Evolutionary conservation across 92 coral and sea anemone species (phyloP), one percentile per base, ranked within the genome.

Genomic region (Epizoanthus illoricatus): DNA sequence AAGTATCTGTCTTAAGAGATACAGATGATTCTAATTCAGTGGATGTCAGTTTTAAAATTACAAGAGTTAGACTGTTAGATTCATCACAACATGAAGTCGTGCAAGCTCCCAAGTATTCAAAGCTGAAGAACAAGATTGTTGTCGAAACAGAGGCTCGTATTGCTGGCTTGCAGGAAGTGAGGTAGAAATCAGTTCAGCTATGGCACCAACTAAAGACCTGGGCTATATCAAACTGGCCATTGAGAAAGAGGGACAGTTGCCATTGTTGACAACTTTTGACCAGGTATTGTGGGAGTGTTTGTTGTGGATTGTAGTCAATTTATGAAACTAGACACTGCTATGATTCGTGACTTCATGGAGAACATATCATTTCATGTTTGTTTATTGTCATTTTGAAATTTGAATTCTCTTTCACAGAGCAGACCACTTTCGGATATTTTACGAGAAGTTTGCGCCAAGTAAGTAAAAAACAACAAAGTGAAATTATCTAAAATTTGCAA

Each of bases 191-290:
- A 17, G 71, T 78, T 78, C 49, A 79, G 17, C 24, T 40, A 60
- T 60, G 85, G 52, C 80, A 19, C 61, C 52, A 60, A 71, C 85
- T 4, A 89, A 85, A 86, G 85, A 81, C 45, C 81, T 89, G 49
- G 92, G 89, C 70, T 85, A 84, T 65, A 74, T 93, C n/a, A 86
- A 90, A 65, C 69, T 93, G 49, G 97, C 97, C 60, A 88, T 93
- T 81, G 92, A 91, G 76, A 88, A 84, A 67, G 94, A 93, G 71
- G 97, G 97, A 12, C 94, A 93, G 81, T 91, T 88, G 52, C 94
- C 97, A 19, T 79, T 86, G 65, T 86, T 93, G 3, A 93, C 94
- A 41, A 75, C 91, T 10, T 85, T 93, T 70, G 94, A 93, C 69
- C 97, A 93, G 97, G 94, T 90, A 84, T 13, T 60, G 59, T 36